phyloP scores from a whole-genome alignment of 2,797 vertebrate species.

The Ptychadena robeensis region DNA sequence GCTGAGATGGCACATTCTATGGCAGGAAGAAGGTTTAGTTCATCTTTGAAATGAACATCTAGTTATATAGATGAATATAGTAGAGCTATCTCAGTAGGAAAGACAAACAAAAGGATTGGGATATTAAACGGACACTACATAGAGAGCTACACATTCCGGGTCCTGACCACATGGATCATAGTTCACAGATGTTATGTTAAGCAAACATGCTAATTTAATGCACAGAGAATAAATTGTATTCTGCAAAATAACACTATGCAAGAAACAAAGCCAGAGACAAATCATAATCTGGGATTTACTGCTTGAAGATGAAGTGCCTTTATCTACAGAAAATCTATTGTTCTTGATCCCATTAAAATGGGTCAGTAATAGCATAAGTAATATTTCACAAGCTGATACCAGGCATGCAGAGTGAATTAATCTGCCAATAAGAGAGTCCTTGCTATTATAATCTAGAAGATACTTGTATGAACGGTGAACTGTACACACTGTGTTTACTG shows the following conservation, averaged over 20 bases:
- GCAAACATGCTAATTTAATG: no score
- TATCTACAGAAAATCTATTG: constrained; percentile 64
- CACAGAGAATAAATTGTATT: neutral
- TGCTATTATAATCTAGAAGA: constrained; percentile 25
- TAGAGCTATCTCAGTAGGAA: no score
- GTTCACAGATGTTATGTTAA: no score
- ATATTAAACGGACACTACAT: no score
- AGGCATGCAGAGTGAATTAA: constrained; percentile 64
- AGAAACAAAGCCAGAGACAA: constrained; percentile 24
- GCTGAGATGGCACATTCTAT: no score
- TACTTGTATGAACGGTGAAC: constrained; percentile 1
- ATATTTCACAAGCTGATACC: constrained; percentile 63
- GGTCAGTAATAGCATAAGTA: constrained; percentile 67
- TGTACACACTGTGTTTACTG: neutral
- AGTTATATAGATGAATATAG: no score
- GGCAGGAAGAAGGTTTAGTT: no score
- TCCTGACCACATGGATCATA: no score
- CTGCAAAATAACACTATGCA: neutral
- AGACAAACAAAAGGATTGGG: no score
- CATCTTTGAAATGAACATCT: no score
- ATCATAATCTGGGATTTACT: constrained; percentile 52
- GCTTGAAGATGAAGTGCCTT: constrained; percentile 62
- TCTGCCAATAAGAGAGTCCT: constrained; percentile 52
- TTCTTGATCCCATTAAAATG: constrained; percentile 68
- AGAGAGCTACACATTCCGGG: no score